These are phyloP conservation scores for western clawed frog (Xenopus tropicalis) DNA, from an alignment of 2,113 vertebrate genomes.

Conservation along the genomic window UCB_Xtro_10.0 CM004448.2:31510001-31510500, in stretches of 20 bases:
- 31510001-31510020: constrained; percentile 6
- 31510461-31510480: constrained; percentile 54
- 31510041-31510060: constrained; percentile 5
- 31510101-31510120: constrained; percentile 26
- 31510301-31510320: background rate
- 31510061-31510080: background rate
- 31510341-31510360: constrained; percentile 82
- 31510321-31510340: constrained; percentile 42
- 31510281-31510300: constrained; percentile 19
- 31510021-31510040: constrained; percentile 3
- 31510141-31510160: background rate
- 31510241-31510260: too few species aligned
- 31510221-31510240: too few species aligned
- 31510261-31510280: too few species aligned
- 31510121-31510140: background rate
- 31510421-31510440: constrained; percentile 47
- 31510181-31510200: background rate
- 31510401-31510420: constrained; percentile 51
- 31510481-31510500: constrained; percentile 55
- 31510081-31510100: constrained; percentile 31
- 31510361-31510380: constrained; percentile 81
- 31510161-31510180: background rate
- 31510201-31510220: too few species aligned
- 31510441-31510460: constrained; percentile 53
- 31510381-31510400: constrained; percentile 68